Percentiles rank a stretch among this genome's conserved stretches.
Evolutionary conservation across 2,113 vertebrate genomes (phyloP).

Genomic region (Otolemur garnettii): DNA sequence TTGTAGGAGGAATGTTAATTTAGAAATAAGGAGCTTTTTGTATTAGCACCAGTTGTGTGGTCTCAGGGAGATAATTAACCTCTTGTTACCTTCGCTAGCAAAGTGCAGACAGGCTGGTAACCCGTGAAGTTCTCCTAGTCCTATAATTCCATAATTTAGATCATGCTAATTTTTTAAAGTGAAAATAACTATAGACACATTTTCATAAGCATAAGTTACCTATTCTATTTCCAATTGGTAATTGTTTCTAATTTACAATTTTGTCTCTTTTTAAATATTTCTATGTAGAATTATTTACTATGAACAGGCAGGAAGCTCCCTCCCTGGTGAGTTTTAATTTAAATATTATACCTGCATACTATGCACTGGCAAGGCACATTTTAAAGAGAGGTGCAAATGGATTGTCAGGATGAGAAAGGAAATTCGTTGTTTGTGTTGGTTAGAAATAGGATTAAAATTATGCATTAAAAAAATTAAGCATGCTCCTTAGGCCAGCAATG

Average conservation of each 20-base stretch:
- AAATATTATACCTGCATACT: slow-evolving; percentile 45
- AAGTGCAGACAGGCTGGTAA: neutral
- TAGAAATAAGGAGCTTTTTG: neutral
- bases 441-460: slow-evolving; percentile 62
- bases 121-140: slow-evolving; percentile 31
- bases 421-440: slow-evolving; percentile 32
- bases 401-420: slow-evolving; percentile 29
- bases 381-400: slow-evolving; percentile 59
- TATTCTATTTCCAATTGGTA: slow-evolving; percentile 69
- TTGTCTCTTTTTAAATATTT: slow-evolving; percentile 70
- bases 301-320: slow-evolving; percentile 66
- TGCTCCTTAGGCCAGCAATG: slow-evolving; percentile 29
- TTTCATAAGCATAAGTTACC: slow-evolving; percentile 67
- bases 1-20: slow-evolving; percentile 52
- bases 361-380: slow-evolving; percentile 31
- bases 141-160: slow-evolving; percentile 49
- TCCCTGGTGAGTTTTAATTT: slow-evolving; percentile 70
- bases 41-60: neutral
- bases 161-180: slow-evolving; percentile 78
- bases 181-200: slow-evolving; percentile 74
- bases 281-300: slow-evolving; percentile 65
- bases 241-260: slow-evolving; percentile 66
- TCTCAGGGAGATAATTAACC: slow-evolving; percentile 24
- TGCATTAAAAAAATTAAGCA: slow-evolving; percentile 61
- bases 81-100: neutral